These are phyloP conservation scores for Erannis defoliaria DNA, from an alignment of 2,888 invertebrate species.

Conservation along the genomic window DNA sequence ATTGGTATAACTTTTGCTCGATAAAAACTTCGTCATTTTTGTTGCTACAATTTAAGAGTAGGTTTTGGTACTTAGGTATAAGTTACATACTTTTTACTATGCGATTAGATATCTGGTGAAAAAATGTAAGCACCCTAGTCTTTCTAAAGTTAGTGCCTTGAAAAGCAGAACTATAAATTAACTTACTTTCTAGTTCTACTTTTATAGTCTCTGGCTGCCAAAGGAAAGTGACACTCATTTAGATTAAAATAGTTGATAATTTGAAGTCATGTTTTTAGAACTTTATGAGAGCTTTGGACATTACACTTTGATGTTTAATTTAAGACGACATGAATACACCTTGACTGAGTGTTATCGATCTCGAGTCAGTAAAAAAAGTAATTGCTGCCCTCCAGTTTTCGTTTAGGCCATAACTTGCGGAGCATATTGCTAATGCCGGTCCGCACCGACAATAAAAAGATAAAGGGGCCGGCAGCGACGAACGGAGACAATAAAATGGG, in stretches of 20 bases:
- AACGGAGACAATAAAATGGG: conserved; percentile 73
- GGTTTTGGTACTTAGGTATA: not conserved
- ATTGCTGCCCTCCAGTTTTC: conserved; percentile 57
- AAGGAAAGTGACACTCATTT: conserved; percentile 13
- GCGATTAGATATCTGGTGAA: no score
- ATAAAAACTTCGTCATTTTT: not conserved
- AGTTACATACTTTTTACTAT: no score
- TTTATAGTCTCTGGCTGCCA: conserved; percentile 1
- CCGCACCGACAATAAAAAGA: conserved; percentile 73
- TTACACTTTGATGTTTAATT: conserved; percentile 16
- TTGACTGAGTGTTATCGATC: conserved; percentile 42
- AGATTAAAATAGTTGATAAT: conserved; percentile 17
- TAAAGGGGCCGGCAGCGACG: conserved; percentile 67
- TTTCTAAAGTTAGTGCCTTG: not conserved
- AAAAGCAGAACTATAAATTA: conserved; percentile 7
- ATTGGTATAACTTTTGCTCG: not conserved
- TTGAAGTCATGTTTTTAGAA: conserved; percentile 3
- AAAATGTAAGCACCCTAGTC: no score
- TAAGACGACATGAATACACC: conserved; percentile 13
- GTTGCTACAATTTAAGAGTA: not conserved
- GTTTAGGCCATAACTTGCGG: conserved; percentile 64
- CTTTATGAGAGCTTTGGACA: conserved; percentile 3
- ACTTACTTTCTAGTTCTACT: conserved; percentile 12
- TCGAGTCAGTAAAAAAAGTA: conserved; percentile 47
- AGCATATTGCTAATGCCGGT: conserved; percentile 74